Percentiles rank a stretch among this genome's conserved stretches.
phyloP scores from a whole-genome alignment of 1,140 invertebrate species.

The Caenorhabditis inopinata region DNA sequence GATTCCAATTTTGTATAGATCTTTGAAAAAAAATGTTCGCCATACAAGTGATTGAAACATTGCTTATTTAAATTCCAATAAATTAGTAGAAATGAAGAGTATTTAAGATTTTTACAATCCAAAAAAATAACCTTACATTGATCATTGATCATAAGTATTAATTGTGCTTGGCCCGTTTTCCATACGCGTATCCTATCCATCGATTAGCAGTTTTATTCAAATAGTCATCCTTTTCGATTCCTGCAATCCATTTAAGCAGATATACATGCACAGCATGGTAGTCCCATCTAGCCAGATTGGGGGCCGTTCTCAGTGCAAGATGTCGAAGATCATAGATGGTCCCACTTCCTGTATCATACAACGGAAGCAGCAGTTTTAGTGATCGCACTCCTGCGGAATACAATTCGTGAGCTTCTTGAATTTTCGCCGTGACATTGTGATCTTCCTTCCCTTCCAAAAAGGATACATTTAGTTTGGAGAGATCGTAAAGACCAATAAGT shows the following conservation, averaged over 20 bases:
- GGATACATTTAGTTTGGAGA: constrained; percentile 3
- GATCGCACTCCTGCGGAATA: constrained; percentile 69
- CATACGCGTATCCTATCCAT: constrained; percentile 93
- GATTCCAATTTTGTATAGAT: too few species aligned
- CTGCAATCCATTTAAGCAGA: constrained; percentile 84
- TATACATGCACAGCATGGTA: constrained; percentile 98
- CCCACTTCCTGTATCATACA: constrained; percentile 91
- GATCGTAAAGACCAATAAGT: constrained; percentile 91
- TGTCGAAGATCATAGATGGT: constrained; percentile 95
- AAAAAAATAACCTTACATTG: not conserved
- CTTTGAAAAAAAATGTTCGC: too few species aligned
- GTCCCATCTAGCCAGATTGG: constrained; percentile 86
- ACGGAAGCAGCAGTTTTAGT: constrained; percentile 82
- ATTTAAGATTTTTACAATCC: too few species aligned
- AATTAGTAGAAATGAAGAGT: too few species aligned
- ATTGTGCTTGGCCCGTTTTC: constrained; percentile 88
- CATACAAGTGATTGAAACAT: too few species aligned
- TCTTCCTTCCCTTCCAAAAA: not conserved
- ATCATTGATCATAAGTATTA: constrained; percentile 64
- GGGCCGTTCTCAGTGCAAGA: constrained; percentile 79
- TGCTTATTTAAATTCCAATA: too few species aligned
- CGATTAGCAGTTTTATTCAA: constrained; percentile 82
- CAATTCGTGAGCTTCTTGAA: constrained; percentile 53
- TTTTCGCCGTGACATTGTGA: not conserved
- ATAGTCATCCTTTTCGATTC: constrained; percentile 80